phyloP scores from a whole-genome alignment of 35 echinoderm and acorn worm genomes.

The Hemicentrotus pulcherrimus region DNA sequence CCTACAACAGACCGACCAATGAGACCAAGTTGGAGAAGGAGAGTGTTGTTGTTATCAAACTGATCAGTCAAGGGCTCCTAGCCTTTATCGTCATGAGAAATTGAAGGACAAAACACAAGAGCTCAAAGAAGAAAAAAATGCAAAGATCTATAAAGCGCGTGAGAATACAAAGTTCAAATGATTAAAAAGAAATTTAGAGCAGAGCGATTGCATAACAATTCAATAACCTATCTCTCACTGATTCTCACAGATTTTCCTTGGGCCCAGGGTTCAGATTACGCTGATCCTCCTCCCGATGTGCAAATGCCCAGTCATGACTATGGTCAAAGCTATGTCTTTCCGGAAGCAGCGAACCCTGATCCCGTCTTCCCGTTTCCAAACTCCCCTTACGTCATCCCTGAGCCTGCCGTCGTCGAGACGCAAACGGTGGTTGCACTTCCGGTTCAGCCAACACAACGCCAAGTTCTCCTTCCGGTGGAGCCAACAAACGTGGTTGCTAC shows the following conservation, averaged over 20 bases:
- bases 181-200: neutral
- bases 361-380: neutral
- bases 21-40: too few relatives aligned
- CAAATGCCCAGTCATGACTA: neutral
- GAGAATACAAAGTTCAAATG: neutral
- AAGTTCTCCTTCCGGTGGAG: neutral
- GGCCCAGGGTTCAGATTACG: neutral
- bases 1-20: too few relatives aligned
- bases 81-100: too few relatives aligned
- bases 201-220: neutral
- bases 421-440: neutral
- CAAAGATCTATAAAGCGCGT: neutral
- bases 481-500: neutral
- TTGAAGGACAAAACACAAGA: too few relatives aligned
- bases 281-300: neutral
- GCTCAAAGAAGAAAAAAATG: too few relatives aligned
- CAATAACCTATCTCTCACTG: neutral
- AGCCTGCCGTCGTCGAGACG: neutral
- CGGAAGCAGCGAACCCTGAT: neutral
- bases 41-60: too few relatives aligned
- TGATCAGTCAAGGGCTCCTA: too few relatives aligned
- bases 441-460: slow-evolving; percentile 10
- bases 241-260: neutral
- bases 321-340: neutral
- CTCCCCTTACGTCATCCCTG: neutral